Base-by-base conservation (phyloP, 2,113 vertebrate genomes). In the Bubalus kerabau region DNA sequence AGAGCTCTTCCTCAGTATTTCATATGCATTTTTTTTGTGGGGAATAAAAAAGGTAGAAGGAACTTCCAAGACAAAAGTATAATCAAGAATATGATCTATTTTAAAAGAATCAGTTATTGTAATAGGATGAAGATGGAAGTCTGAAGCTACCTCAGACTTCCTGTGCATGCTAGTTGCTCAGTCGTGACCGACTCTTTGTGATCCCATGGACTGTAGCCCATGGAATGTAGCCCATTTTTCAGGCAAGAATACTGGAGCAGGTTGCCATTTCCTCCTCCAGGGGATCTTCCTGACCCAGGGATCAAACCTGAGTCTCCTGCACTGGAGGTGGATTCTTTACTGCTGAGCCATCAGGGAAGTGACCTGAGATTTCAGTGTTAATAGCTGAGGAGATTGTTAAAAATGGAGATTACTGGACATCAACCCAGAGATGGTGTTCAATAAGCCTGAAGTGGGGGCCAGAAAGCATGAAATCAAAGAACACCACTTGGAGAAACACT, bases 91-190 rank as follows among this genome's bases (percentile, higher is more conserved):
- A 43, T 6, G 28, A 83, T 24, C 26, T 87, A 36, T 57, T 80
- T 4, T 76, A 59, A 80, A 94, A 85, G 36, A 28, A 78, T 90
- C n/a, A 46, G 19, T 83, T 83, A 82, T 5, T 57, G 71, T 62
- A 71, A 87, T 14, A 26, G 50, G 54, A 83, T 90, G 10, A 87
- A 97, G 56, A 91, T 88, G 54, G n/a, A 87, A 89, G 71, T 95
- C 88, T 83, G 60, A 82, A 81, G 10, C 32, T 91, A 48, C 15
- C 7, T 76, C 43, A 95, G 46, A 88, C n/a, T 87, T 94, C n/a
- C n/a, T 40, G n/a, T 74, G n/a, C n/a, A 12, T 71, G 19, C 67
- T 71, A 71, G 9, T 12, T 2, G 1, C n/a, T 71, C 67, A 40
- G 67, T 40, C 2, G 0, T 23, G 67, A 23, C 67, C 0, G 0